A percentile compares a stretch with the other conserved stretches of the same genome.
phyloP scores from a whole-genome alignment of 1,140 invertebrate genomes.

The Diplogasteroides magnus region DNA sequence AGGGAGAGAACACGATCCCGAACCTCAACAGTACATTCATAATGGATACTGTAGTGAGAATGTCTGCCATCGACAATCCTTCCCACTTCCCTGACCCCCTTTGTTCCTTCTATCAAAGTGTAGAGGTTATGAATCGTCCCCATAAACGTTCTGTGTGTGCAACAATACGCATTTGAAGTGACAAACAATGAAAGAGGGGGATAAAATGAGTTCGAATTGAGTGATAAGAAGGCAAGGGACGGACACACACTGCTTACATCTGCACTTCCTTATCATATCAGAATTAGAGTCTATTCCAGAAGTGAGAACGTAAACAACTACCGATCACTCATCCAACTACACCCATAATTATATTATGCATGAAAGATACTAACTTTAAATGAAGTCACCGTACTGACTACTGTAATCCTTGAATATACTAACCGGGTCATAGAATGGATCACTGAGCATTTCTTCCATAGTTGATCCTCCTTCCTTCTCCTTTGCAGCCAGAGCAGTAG shows the following conservation, averaged over 20 bases:
- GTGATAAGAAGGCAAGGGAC: too few relatives aligned
- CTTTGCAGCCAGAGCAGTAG: constrained; percentile 38
- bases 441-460: constrained; percentile 39
- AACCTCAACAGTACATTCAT: too few relatives aligned
- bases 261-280: too few relatives aligned
- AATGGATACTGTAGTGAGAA: too few relatives aligned
- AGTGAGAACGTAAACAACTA: neutral
- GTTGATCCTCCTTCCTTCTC: constrained; percentile 29
- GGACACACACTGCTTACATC: too few relatives aligned
- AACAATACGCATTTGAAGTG: constrained; percentile 2
- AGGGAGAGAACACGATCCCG: constrained; percentile 40
- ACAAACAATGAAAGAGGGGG: neutral
- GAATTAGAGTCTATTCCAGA: too few relatives aligned
- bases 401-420: neutral
- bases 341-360: constrained; percentile 7
- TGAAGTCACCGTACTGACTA: too few relatives aligned
- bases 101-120: neutral
- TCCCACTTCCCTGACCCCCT: too few relatives aligned
- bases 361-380: neutral
- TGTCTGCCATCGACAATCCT: neutral
- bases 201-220: too few relatives aligned
- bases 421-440: constrained; percentile 42
- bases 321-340: constrained; percentile 23
- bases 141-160: neutral
- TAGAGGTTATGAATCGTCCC: neutral